Evolutionary conservation across 2,113 vertebrate genomes (phyloP), one percentile per base, ranked within the genome.

Genomic region (Isurus oxyrinchus): DNA sequence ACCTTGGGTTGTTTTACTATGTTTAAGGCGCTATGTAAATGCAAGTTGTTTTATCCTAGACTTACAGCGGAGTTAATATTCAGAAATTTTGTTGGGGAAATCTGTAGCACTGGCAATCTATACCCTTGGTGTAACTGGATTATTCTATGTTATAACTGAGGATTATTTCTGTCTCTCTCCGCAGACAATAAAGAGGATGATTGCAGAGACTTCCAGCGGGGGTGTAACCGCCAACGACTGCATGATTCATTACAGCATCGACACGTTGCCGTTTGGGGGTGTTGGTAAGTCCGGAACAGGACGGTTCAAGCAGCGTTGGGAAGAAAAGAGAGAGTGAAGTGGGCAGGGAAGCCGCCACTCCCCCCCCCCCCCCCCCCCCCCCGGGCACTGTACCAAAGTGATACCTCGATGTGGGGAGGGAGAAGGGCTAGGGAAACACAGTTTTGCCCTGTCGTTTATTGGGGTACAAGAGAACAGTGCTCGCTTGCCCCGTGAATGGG

Each of bases 181-280:
- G 7, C 1, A 99, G 99, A 97, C 98, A 61, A 97, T 98, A 93
- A 98, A 97, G 96, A 97, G 66, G 96, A 98, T 99, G 98, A 98
- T 99, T 21, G 96, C 97, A 0, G 97, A 98, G 97, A 99, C 99
- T 0, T 98, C 98, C 84, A 99, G 99, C 0, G 99, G 98, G 0
- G 98, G 98, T 0, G 97, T 99, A 96, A 98, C 98, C 0, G 98
- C 97, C 96, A 99, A 99, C 0, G 98, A 99, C 0, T 98, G 99
- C 23, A 61, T 99, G 86, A 98, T 99, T 98, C 99, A 99, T 96
- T 98, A 98, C 94, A 96, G 96, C 0, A 88, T 99, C 21, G 97
- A 19, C 1, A 97, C 97, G 0, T 97, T 99, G 31, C 99, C 99
- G 0, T 99, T 99, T 0, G 98, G 99, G 0, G 98, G 99, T 0